Evolutionary conservation across 2,113 vertebrate species (phyloP).

Genomic region (Phylloscopus whistleri): DNA sequence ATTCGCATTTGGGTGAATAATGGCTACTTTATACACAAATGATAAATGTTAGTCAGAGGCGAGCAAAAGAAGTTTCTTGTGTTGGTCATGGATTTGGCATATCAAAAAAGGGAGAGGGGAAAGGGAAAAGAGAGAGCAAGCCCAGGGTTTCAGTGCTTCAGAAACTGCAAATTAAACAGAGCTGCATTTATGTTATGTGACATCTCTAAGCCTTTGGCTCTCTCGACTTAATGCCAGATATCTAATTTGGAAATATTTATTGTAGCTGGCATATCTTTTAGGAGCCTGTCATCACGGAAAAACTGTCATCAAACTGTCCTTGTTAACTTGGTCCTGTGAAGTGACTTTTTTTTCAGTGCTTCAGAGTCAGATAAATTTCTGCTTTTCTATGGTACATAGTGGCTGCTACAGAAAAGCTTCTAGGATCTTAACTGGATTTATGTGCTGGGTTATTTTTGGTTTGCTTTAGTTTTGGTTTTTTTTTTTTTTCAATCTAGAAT

Average conservation of each 20-base stretch:
- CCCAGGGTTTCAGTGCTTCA: neutral
- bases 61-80: slow-evolving; percentile 38
- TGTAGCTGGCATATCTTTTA: slow-evolving; percentile 41
- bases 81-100: slow-evolving; percentile 44
- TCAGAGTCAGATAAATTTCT: neutral
- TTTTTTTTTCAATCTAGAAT: neutral
- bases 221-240: slow-evolving; percentile 5
- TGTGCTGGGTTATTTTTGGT: neutral
- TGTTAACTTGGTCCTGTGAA: neutral
- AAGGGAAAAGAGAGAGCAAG: neutral
- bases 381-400: neutral
- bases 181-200: slow-evolving; percentile 35
- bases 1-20: slow-evolving; percentile 78
- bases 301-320: slow-evolving; percentile 5
- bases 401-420: neutral
- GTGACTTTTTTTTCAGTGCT: neutral
- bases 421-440: neutral
- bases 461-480: neutral
- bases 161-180: neutral
- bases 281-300: neutral
- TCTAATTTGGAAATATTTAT: slow-evolving; percentile 46
- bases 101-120: neutral
- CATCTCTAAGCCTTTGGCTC: slow-evolving; percentile 49
- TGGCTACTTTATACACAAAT: slow-evolving; percentile 64
- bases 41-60: slow-evolving; percentile 68